Conservation (phyloP, 64 coral and sea anemone species). For the Anthopleura sola region DNA sequence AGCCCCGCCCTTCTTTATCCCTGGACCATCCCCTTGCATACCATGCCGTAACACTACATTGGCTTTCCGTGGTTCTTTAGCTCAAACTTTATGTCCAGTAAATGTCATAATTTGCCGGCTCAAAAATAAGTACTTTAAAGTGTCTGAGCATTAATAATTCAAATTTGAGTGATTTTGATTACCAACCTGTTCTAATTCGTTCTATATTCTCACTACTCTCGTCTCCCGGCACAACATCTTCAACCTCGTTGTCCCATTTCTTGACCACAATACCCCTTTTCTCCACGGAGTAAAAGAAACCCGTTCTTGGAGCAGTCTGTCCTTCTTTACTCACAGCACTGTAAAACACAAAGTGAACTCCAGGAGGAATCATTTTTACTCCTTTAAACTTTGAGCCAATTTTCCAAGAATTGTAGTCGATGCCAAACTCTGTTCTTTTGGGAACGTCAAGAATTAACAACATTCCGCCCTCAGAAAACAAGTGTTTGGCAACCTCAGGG, state of each 20-base stretch:
- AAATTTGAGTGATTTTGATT: too few relatives aligned
- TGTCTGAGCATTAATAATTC: too few relatives aligned
- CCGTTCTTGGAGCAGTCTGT: slow-evolving; percentile 79
- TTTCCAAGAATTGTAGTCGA: slow-evolving; percentile 90
- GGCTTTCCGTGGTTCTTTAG: too few relatives aligned
- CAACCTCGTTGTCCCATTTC: slow-evolving; percentile 61
- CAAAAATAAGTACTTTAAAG: too few relatives aligned
- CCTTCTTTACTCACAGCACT: slow-evolving; percentile 74
- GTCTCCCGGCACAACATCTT: slow-evolving; percentile 65
- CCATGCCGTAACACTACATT: too few relatives aligned
- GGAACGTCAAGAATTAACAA: slow-evolving; percentile 82
- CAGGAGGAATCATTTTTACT: slow-evolving; percentile 94
- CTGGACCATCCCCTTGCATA: too few relatives aligned
- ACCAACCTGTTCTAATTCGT: slow-evolving; percentile 25
- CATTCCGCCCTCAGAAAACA: slow-evolving; percentile 65
- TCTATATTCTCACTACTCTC: slow-evolving; percentile 62
- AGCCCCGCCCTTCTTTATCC: too few relatives aligned
- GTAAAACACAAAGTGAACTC: slow-evolving; percentile 85
- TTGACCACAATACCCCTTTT: slow-evolving; percentile 60
- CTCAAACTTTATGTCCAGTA: too few relatives aligned
- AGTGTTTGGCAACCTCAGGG: slow-evolving; percentile 52
- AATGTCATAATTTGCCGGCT: too few relatives aligned
- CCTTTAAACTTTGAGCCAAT: slow-evolving; percentile 85
- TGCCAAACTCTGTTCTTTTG: slow-evolving; percentile 81
- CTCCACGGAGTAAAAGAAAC: slow-evolving; percentile 71